Percentiles rank a stretch among this genome's conserved stretches.
phyloP scores from a whole-genome alignment of 2,113 vertebrate species.

The Oreamnos americanus region DNA sequence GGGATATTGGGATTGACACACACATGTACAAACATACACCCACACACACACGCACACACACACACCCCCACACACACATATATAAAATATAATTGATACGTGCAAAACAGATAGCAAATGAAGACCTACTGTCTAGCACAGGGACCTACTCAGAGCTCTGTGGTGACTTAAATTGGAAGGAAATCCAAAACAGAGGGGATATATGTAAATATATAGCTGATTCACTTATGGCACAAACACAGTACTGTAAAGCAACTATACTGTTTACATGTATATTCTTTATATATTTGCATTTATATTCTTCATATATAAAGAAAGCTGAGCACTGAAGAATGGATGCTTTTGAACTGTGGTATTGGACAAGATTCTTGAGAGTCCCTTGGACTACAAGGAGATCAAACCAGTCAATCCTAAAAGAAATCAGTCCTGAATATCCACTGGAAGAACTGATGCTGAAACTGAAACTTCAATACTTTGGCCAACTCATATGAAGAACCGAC shows the following conservation, averaged over 20 bases:
- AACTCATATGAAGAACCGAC: rapidly evolving
- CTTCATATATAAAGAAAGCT: not conserved
- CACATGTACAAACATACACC: too few relatives aligned
- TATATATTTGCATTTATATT: not conserved
- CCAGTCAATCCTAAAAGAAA: not conserved
- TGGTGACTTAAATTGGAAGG: not conserved
- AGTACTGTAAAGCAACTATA: not conserved
- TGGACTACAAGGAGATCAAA: not conserved
- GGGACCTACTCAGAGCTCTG: not conserved
- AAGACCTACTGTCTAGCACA: not conserved
- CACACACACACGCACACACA: too few relatives aligned
- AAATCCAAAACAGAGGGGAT: not conserved
- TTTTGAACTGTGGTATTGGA: not conserved
- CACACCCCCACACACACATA: too few relatives aligned
- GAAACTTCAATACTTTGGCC: not conserved
- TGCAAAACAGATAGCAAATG: not conserved
- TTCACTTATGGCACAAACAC: not conserved
- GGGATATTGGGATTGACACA: not conserved
- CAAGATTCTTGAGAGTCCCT: not conserved
- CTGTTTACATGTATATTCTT: not conserved
- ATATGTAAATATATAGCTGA: not conserved
- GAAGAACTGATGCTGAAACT: not conserved
- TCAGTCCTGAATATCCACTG: not conserved
- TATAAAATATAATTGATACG: too few relatives aligned
- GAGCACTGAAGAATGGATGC: not conserved